These are phyloP conservation scores for Myotis pilosus DNA, from an alignment of 2,797 vertebrate genomes.

Conservation along the genomic window DNA sequence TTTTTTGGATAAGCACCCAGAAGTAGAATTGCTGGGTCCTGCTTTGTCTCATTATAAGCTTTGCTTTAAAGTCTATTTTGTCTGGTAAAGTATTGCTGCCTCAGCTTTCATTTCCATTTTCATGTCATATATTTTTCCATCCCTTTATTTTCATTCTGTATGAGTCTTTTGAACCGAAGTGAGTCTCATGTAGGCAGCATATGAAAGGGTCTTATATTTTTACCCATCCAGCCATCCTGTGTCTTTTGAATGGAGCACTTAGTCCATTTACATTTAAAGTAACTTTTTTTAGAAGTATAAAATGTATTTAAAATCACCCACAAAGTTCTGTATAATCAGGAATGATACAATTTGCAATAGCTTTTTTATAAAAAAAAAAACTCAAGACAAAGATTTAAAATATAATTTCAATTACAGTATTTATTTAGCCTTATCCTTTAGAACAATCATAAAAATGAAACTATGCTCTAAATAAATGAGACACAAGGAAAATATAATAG, in stretches of 20 bases:
- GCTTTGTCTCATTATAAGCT: not conserved
- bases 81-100: not conserved
- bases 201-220: not conserved
- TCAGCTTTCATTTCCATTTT: not conserved
- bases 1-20: not conserved
- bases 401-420: constrained; percentile 89
- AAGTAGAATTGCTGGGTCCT: not conserved
- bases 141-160: not conserved
- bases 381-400: constrained; percentile 88
- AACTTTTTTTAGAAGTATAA: constrained; percentile 92
- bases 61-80: not conserved
- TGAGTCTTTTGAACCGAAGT: not conserved
- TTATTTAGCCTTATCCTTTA: constrained; percentile 87
- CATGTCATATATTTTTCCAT: not conserved
- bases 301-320: constrained; percentile 97
- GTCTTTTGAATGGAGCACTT: not conserved
- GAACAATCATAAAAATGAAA: constrained; percentile 85
- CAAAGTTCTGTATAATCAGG: constrained; percentile 94
- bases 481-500: constrained; percentile 89
- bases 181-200: not conserved
- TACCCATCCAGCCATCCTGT: no score
- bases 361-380: constrained; percentile 87
- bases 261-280: not conserved
- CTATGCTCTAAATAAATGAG: constrained; percentile 91
- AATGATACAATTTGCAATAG: constrained; percentile 93